Evolutionary conservation across 2,888 invertebrate genomes (phyloP).

Genomic region (Acrobasis repandana): DNA sequence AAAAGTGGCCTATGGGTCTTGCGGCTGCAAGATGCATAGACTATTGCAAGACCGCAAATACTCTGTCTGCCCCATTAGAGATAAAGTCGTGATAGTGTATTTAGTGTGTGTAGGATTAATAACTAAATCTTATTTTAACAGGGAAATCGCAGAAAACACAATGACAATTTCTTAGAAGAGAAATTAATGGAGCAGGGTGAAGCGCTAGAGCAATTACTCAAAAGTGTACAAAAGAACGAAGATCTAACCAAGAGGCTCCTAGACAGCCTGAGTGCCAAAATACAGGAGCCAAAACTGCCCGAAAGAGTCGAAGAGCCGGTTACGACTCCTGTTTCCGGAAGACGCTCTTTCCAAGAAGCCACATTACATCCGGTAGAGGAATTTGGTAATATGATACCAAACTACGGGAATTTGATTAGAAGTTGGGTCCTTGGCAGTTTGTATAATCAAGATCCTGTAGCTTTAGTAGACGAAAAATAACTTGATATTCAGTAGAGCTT

Average conservation of each 20-base stretch:
- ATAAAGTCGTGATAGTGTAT: too few relatives aligned
- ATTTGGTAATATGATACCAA: slow-evolving; percentile 52
- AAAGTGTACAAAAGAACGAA: slow-evolving; percentile 43
- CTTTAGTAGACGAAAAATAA: slow-evolving; percentile 43
- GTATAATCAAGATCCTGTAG: slow-evolving; percentile 44
- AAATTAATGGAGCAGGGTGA: slow-evolving; percentile 57
- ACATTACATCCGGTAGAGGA: slow-evolving; percentile 43
- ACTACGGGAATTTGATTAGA: slow-evolving; percentile 54
- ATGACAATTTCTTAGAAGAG: slow-evolving; percentile 49
- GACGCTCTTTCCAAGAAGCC: background rate
- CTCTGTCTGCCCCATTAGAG: too few relatives aligned
- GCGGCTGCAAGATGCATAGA: too few relatives aligned
- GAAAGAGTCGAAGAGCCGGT: slow-evolving; percentile 49
- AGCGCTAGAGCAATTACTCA: slow-evolving; percentile 55
- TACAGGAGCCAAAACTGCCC: slow-evolving; percentile 50
- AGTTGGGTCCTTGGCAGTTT: slow-evolving; percentile 47
- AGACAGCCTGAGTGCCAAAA: slow-evolving; percentile 43
- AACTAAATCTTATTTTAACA: slow-evolving; percentile 28
- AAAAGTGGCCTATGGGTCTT: too few relatives aligned
- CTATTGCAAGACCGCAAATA: too few relatives aligned
- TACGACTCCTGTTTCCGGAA: background rate
- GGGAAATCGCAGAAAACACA: slow-evolving; percentile 34
- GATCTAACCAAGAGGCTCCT: slow-evolving; percentile 48
- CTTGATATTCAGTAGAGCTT: background rate
- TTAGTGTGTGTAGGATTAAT: too few relatives aligned